Conservation (phyloP, 2,797 vertebrate species). For the Miichthys miiuy region DNA sequence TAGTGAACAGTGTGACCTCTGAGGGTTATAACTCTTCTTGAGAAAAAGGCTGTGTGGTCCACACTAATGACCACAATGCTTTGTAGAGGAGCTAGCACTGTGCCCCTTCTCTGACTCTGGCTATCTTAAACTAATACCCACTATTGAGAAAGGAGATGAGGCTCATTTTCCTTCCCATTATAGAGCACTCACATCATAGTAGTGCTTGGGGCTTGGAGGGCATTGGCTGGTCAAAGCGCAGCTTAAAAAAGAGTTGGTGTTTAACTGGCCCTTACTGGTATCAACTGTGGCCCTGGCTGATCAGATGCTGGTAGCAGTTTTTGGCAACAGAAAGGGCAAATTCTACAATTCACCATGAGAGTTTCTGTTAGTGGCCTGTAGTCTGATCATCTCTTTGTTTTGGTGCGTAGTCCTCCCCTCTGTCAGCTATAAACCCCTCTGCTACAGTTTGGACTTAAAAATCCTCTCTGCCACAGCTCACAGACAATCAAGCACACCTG, state of each 20-base stretch:
- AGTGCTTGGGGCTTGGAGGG: conserved; percentile 42
- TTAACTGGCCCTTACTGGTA: conserved; percentile 48
- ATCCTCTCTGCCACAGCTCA: conserved; percentile 7
- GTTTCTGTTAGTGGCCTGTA: conserved; percentile 32
- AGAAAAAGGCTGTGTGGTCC: conserved; percentile 44
- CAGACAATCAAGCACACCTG: neutral
- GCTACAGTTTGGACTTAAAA: conserved; percentile 30
- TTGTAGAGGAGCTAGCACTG: conserved; percentile 42
- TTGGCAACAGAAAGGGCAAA: conserved; percentile 4
- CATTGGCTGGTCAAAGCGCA: conserved; percentile 54
- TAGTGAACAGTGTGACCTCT: conserved; percentile 69
- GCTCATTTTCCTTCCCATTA: conserved; percentile 50
- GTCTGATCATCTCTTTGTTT: conserved; percentile 42
- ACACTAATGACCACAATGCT: conserved; percentile 69
- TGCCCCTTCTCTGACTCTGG: conserved; percentile 44
- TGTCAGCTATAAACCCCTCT: conserved; percentile 28
- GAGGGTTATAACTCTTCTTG: conserved; percentile 59
- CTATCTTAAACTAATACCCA: conserved; percentile 63
- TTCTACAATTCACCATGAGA: conserved; percentile 18
- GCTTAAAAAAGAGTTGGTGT: conserved; percentile 54
- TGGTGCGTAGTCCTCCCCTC: conserved; percentile 10
- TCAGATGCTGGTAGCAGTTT: conserved; percentile 23
- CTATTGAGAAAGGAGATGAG: conserved; percentile 54
- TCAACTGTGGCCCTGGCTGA: conserved; percentile 36
- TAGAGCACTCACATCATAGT: conserved; percentile 50